phyloP scores from a whole-genome alignment of 2,113 vertebrate species.

The Pangasianodon hypophthalmus region DNA sequence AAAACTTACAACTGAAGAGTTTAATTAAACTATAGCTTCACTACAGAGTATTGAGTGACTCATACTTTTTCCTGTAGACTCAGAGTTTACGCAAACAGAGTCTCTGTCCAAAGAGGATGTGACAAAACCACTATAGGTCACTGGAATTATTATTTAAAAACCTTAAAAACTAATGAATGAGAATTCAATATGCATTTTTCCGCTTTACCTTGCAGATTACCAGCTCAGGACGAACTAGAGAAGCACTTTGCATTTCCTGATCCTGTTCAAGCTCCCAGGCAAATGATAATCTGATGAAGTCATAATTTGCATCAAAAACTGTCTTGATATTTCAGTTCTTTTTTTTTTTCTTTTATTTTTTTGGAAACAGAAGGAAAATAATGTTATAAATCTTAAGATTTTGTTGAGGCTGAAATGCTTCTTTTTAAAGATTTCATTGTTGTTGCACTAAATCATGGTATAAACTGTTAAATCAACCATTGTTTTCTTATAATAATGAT shows the following conservation, averaged over 20 bases:
- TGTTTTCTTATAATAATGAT: slow-evolving; percentile 16
- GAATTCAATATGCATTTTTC: background rate
- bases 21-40: background rate
- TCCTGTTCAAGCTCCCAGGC: background rate
- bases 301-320: slow-evolving; percentile 24
- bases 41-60: background rate
- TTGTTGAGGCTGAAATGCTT: background rate
- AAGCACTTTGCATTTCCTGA: background rate
- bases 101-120: background rate
- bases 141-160: background rate
- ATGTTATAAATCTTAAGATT: background rate
- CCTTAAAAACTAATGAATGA: background rate
- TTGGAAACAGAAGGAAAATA: background rate
- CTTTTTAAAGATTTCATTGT: slow-evolving; percentile 48
- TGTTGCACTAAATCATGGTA: slow-evolving; percentile 37
- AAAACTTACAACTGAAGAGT: background rate
- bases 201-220: slow-evolving; percentile 67
- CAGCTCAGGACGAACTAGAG: slow-evolving; percentile 70
- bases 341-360: background rate
- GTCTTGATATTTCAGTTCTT: slow-evolving; percentile 19
- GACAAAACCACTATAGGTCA: background rate
- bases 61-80: background rate
- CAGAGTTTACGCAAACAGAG: background rate
- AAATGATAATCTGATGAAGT: background rate
- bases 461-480: background rate